Evolutionary conservation across 2,113 vertebrate genomes (phyloP), one percentile per base, ranked within the genome.

Genomic region (Elephantulus edwardii): DNA sequence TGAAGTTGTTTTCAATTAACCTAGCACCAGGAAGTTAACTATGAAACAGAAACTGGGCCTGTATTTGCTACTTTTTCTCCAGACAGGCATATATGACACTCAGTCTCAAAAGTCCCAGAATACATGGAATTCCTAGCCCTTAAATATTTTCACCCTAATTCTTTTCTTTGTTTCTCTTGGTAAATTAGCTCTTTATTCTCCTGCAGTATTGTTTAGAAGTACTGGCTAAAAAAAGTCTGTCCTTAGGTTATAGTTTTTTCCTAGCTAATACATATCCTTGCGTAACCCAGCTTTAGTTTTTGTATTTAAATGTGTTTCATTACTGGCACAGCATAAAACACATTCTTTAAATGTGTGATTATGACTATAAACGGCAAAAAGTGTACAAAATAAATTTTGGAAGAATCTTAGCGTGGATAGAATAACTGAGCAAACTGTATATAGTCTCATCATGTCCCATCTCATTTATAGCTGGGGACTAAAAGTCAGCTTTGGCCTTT

Each of bases 1-100:
- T 86, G 52, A 88, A 82, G 66, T 86, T 91, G 56, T 71, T 94
- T 86, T 50, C 72, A 62, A 83, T 95, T 72, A 90, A 93, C 81
- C 87, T 77, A 17, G 52, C 89, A 92, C 75, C 62, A 78, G 56
- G 84, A 50, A 83, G 19, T 88, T 83, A 84, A 83, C 84, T 86
- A 54, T 88, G 38, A 40, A 84, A 38, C 35, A 88, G 86, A 52
- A 83, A 71, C 88, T 88, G 42, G 60, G 62, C 46, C 46, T 83
- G 35, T 80, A 9, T 86, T 82, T 78, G n/a, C 74, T 84, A n/a
- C 56, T 80, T 86, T 90, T 91, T 77, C 44, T 66, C 75, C 35
- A 76, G 66, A 76, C 38, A 20, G 52, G 42, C 33, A 12, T 64
- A 16, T 19, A 9, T 58, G 68, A 30, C 40, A 52, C 30, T 33